Percentiles rank a stretch among this genome's conserved stretches.
Conservation (phyloP, 2,888 invertebrate species). For the Papilio elwesi region DNA sequence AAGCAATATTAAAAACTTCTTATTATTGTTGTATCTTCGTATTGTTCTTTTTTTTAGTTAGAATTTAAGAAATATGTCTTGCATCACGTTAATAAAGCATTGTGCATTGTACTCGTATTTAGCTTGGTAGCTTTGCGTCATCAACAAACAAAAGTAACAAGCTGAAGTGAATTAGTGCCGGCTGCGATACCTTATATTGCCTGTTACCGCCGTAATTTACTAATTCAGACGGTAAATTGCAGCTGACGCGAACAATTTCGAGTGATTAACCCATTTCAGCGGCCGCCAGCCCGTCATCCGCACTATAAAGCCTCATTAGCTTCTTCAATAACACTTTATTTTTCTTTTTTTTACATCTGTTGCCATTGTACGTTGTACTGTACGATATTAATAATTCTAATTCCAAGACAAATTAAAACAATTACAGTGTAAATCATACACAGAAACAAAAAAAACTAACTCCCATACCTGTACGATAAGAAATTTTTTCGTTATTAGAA, state of each 20-base stretch:
- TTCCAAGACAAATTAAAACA: too few species aligned
- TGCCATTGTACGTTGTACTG: background rate
- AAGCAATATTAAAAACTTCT: too few species aligned
- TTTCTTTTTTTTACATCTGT: slow-evolving; percentile 15
- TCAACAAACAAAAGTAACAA: slow-evolving; percentile 46
- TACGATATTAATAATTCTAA: background rate
- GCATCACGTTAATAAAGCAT: slow-evolving; percentile 29
- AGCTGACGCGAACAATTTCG: slow-evolving; percentile 69
- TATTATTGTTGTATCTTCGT: background rate
- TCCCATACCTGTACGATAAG: too few species aligned
- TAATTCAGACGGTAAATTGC: slow-evolving; percentile 76
- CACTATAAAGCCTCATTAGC: slow-evolving; percentile 32
- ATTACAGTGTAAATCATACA: too few species aligned
- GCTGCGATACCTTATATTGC: slow-evolving; percentile 52
- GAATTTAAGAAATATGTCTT: background rate
- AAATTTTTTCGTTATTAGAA: too few species aligned
- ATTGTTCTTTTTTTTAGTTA: background rate
- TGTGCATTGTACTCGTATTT: slow-evolving; percentile 4
- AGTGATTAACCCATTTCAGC: slow-evolving; percentile 74
- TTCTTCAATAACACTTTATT: slow-evolving; percentile 33
- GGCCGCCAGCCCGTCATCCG: slow-evolving; percentile 29
- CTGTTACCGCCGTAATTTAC: slow-evolving; percentile 64
- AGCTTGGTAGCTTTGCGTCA: background rate
- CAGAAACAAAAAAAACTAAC: too few species aligned
- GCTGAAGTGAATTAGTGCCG: slow-evolving; percentile 52